Evolutionary conservation across 1,140 invertebrate species (phyloP).

Genomic region (Drosophila rufa): DNA sequence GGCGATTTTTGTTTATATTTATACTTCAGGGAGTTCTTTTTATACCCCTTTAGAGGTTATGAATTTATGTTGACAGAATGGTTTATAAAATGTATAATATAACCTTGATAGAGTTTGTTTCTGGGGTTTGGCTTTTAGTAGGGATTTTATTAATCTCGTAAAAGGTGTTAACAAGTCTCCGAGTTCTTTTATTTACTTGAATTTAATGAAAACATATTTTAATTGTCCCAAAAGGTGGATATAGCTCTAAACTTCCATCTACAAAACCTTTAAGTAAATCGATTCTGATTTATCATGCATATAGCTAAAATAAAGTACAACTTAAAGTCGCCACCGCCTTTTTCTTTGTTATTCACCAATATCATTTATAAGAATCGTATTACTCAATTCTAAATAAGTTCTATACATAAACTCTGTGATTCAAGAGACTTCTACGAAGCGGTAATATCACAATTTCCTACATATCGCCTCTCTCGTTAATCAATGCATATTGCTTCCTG

Average conservation of each 20-base stretch:
- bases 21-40: not conserved
- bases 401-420: not conserved
- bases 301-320: too few species aligned
- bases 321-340: not conserved
- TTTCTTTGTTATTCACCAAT: not conserved
- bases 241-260: too few species aligned
- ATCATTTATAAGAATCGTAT: not conserved
- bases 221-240: too few species aligned
- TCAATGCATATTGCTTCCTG: conserved; percentile 43
- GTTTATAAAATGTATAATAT: not conserved
- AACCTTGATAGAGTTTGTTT: not conserved
- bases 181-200: too few species aligned
- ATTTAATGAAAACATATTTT: too few species aligned
- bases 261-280: too few species aligned
- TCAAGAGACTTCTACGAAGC: conserved; percentile 11
- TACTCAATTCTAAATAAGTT: not conserved
- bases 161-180: too few species aligned
- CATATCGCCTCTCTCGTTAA: conserved; percentile 1
- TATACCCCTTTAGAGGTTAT: too few species aligned
- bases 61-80: too few species aligned
- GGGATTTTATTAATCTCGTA: too few species aligned
- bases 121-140: too few species aligned
- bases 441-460: conserved; percentile 4
- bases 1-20: not conserved
- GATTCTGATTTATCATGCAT: too few species aligned